Percentiles rank a stretch among this genome's conserved stretches.
These are phyloP conservation scores for Diorhabda carinulata DNA, from an alignment of 1,140 invertebrate species.

Conservation along the genomic window DNA sequence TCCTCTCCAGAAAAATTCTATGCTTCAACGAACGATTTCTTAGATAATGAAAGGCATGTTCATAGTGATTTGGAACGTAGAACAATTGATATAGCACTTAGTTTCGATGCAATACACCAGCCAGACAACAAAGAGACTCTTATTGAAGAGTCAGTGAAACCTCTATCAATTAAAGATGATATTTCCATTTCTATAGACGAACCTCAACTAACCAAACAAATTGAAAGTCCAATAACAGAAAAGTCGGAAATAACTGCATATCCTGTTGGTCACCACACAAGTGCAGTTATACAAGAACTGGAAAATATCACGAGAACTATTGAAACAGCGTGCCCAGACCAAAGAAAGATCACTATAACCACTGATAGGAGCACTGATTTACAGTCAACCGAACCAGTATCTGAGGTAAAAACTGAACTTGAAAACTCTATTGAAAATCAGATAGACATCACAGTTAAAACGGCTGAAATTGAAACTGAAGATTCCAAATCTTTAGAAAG, in stretches of 20 bases:
- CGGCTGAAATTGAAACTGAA: too few relatives aligned
- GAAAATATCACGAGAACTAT: not conserved
- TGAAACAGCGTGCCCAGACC: not conserved
- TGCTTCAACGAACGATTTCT: slow-evolving; percentile 28
- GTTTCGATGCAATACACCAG: slow-evolving; percentile 30
- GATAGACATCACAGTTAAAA: too few relatives aligned
- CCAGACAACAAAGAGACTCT: slow-evolving; percentile 28
- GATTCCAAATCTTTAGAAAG: too few relatives aligned
- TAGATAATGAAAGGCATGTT: slow-evolving; percentile 35
- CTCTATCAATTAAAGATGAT: slow-evolving; percentile 26
- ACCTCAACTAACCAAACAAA: slow-evolving; percentile 18
- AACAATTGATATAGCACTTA: slow-evolving; percentile 37
- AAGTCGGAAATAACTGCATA: not conserved
- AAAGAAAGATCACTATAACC: not conserved
- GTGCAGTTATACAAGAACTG: not conserved
- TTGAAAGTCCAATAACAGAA: not conserved
- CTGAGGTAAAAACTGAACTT: too few relatives aligned
- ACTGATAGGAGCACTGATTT: not conserved
- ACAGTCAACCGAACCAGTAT: not conserved
- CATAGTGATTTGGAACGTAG: slow-evolving; percentile 32
- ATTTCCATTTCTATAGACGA: slow-evolving; percentile 28
- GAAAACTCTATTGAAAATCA: too few relatives aligned
- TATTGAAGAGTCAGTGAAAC: slow-evolving; percentile 24
- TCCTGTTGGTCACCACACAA: not conserved
- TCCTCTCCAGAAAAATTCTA: slow-evolving; percentile 19